These are phyloP conservation scores for Harmothoe impar DNA, from an alignment of 2,888 invertebrate species.

Conservation along the genomic window DNA sequence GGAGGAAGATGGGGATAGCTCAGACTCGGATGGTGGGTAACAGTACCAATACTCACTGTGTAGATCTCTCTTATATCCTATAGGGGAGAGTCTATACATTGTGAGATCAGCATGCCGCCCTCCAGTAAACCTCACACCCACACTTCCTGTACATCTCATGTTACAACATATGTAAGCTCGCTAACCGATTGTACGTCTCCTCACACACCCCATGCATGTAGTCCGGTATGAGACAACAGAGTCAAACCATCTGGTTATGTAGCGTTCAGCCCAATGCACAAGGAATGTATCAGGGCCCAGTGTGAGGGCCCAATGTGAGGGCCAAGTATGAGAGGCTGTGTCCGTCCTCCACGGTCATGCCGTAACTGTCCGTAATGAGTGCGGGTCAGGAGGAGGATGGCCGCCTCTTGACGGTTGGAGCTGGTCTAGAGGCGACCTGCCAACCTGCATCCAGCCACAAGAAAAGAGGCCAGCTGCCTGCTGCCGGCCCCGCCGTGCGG, in stretches of 20 bases:
- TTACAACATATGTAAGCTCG: too few relatives aligned
- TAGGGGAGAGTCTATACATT: not conserved
- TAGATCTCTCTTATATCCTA: not conserved
- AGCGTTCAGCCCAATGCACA: too few relatives aligned
- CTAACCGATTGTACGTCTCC: too few relatives aligned
- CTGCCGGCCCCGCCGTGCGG: not conserved
- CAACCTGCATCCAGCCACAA: not conserved
- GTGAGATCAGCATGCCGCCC: not conserved
- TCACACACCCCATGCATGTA: too few relatives aligned
- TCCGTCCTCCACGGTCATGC: not conserved
- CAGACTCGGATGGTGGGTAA: slow-evolving; percentile 50
- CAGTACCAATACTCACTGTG: not conserved
- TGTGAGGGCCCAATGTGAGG: too few relatives aligned
- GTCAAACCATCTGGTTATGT: too few relatives aligned
- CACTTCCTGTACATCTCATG: too few relatives aligned
- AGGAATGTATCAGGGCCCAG: too few relatives aligned
- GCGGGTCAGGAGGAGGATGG: not conserved
- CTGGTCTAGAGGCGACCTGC: not conserved
- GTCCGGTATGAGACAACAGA: too few relatives aligned
- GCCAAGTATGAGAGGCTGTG: too few relatives aligned
- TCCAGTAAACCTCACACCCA: too few relatives aligned
- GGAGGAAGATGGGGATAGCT: slow-evolving; percentile 52
- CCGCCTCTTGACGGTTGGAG: not conserved
- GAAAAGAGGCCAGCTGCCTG: slow-evolving; percentile 18
- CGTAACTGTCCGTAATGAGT: not conserved